phyloP scores from a whole-genome alignment of 2,113 vertebrate species.

The Lagopus muta region DNA sequence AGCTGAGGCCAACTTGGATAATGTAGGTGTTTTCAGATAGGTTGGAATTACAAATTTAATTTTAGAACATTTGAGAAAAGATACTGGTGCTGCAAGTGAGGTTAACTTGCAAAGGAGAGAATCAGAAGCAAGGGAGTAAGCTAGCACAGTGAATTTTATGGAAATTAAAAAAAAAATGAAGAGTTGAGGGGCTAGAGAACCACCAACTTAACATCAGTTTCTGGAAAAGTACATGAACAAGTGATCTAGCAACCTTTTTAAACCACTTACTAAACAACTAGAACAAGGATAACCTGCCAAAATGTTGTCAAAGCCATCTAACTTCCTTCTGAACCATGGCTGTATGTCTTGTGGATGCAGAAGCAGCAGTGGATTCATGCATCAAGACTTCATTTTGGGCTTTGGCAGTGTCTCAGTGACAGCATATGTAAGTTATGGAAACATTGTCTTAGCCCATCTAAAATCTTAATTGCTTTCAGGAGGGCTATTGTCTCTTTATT shows the following conservation, averaged over 20 bases:
- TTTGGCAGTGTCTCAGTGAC: background rate
- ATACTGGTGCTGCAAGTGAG: background rate
- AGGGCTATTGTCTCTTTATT: slow-evolving; percentile 20
- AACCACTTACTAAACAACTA: background rate
- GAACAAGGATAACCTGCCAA: background rate
- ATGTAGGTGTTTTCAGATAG: background rate
- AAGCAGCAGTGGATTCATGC: background rate
- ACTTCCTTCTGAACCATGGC: background rate
- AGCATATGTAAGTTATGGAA: slow-evolving; percentile 29
- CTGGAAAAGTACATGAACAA: background rate
- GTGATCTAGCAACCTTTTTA: background rate
- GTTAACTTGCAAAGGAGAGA: slow-evolving; percentile 25
- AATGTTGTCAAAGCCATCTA: background rate
- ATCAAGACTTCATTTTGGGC: background rate
- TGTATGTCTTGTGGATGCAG: background rate
- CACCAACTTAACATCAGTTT: background rate
- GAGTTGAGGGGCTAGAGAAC: background rate
- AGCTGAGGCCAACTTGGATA: slow-evolving; percentile 13
- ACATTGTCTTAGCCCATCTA: slow-evolving; percentile 28
- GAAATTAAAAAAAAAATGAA: background rate
- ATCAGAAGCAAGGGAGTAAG: background rate
- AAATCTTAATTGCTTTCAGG: slow-evolving; percentile 53
- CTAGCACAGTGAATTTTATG: background rate
- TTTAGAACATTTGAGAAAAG: background rate
- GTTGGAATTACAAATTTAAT: background rate